Base-by-base conservation (phyloP, 2,797 vertebrate genomes). In the Trematomus bernacchii region DNA sequence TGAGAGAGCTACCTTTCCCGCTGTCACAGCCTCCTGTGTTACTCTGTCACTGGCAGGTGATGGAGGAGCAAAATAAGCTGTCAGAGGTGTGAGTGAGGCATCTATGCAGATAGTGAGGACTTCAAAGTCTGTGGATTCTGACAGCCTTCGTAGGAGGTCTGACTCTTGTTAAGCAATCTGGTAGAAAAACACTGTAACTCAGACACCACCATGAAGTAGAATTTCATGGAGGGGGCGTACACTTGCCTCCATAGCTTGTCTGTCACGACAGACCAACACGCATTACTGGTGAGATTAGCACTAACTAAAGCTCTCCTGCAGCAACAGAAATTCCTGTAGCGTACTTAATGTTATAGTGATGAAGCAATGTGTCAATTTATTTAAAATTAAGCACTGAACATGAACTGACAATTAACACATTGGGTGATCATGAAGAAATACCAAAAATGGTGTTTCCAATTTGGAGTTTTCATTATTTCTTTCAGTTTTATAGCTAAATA, bases 1-100 rank as follows among this genome's bases (percentile, higher is more conserved):
- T 90, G 89, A 88, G 90, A 91, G 87, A 54, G 77, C 79, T 85
- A 89, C 87, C 87, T 91, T 89, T 90, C 86, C 91, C 61, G 75
- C 88, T 92, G 89, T 87, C 87, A 92, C 89, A 77, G 80, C 70
- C 82, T 85, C 61, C 76, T 65, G 79, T 87, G 73, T 90, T 88
- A 72, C 83, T 90, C 86, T 83, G 88, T 91, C 86, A 84, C 66
- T n/a, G 76, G 69, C 53, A 66, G 83, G 80, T 85, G 82, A 90
- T 83, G 76, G 85, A 80, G 67, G 81, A 77, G 87, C 83, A 79
- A 78, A 90, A 89, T 74, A 83, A 85, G 83, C 83, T 89, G 87
- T 90, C 87, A 60, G 68, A 37, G 33, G 33, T 9, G 33, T 37
- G 6, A 37, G 33, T 37, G 33, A 78, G 77, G 76, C 85, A 52